These are phyloP conservation scores for Oscheius sp. DNA, from an alignment of 2,888 invertebrate species.

Conservation along the genomic window DNA sequence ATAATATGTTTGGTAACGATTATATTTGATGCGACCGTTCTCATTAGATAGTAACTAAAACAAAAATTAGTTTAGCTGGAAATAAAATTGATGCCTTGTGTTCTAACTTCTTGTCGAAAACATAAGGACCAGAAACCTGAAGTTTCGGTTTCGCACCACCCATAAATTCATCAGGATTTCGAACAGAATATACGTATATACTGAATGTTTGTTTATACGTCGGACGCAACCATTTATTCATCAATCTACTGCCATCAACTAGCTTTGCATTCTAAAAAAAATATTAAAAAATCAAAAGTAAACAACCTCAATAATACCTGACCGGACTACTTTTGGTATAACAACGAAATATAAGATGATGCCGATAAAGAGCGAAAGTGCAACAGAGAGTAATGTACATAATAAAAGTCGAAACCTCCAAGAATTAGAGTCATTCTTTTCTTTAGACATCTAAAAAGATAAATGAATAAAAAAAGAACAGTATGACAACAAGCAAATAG, in stretches of 20 bases:
- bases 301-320: slow-evolving; percentile 38
- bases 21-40: slow-evolving; percentile 64
- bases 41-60: slow-evolving; percentile 53
- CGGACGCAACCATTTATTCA: slow-evolving; percentile 65
- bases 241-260: slow-evolving; percentile 54
- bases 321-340: slow-evolving; percentile 43
- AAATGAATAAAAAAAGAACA: background rate
- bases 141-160: slow-evolving; percentile 64
- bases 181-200: slow-evolving; percentile 62
- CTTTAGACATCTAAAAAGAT: slow-evolving; percentile 15
- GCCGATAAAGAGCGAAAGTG: slow-evolving; percentile 36
- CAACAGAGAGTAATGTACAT: slow-evolving; percentile 6
- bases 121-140: slow-evolving; percentile 66
- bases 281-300: background rate
- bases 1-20: slow-evolving; percentile 46
- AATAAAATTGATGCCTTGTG: slow-evolving; percentile 50
- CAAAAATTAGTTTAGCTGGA: background rate
- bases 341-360: slow-evolving; percentile 40
- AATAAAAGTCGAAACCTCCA: slow-evolving; percentile 3
- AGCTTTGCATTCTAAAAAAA: slow-evolving; percentile 55
- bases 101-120: slow-evolving; percentile 64
- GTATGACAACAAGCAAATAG: background rate
- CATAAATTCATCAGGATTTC: slow-evolving; percentile 69
- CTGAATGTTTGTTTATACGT: slow-evolving; percentile 60
- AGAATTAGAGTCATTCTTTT: slow-evolving; percentile 1